Evolutionary conservation across 2,888 invertebrate species (phyloP), one percentile per base, ranked within the genome.

Genomic region (Polydrusus tereticollis): DNA sequence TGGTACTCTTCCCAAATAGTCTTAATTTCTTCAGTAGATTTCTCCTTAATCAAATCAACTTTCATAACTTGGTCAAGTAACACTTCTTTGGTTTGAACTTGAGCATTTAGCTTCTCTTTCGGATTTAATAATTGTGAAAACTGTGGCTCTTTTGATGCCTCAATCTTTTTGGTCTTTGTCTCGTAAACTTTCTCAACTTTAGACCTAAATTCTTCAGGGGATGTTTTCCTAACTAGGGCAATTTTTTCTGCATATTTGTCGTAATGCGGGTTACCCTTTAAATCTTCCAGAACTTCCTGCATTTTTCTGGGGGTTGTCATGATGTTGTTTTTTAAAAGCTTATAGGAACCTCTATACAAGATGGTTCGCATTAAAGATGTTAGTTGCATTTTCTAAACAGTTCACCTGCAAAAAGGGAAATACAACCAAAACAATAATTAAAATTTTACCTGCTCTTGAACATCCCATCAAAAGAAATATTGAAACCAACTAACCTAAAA

Each of bases 1-100:
- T 95, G 94, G 83, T 95, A 95, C 79, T 92, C 89, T 62, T 90
- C 88, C 96, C 96, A 96, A 76, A 96, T 94, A 60, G 86, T 81
- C 77, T 89, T 86, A 36, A 96, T 91, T 83, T 95, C 95, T 29
- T 90, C 88, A 14, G 89, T 87, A 69, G 86, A 87, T 84, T 94
- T 94, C 78, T 93, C 90, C 77, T 87, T 83, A 0, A 96, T 88
- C 69, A 95, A 86, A 12, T 95, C 94, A 36, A 92, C 77, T 86
- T 94, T 95, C 88, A 96, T 93, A 67, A 95, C 90, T 77, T 91
- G 91, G 66, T 88, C 86, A 1, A 96, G 87, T 47, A 85, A 82
- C 75, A 88, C 87, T 76, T 88, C 87, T 68, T 75, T 76, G 2
- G 76, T 43, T 68, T 78, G 78, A 6, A 41, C 14, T 45, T 45